Evolutionary conservation across 2,888 invertebrate genomes (phyloP), one percentile per base, ranked within the genome.

Genomic region (Heliconius ethilla): DNA sequence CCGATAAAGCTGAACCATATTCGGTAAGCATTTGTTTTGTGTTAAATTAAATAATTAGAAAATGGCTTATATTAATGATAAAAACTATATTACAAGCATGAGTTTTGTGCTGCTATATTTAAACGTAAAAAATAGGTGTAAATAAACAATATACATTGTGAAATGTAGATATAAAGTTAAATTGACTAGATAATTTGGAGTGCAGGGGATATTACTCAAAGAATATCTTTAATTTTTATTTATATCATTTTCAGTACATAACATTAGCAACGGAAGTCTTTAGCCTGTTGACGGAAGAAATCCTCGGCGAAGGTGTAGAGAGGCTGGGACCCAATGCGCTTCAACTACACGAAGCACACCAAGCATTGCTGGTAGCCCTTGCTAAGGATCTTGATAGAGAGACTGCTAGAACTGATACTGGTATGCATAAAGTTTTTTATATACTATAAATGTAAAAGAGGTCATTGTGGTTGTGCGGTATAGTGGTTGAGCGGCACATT

Each of bases 361-460:
- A 98, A 95, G 96, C 97, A 15, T 96, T 98, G 83, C 95, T 99
- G 79, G 97, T 98, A 0, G 97, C 97, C 11, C 96, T 99, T 70
- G 97, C 99, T 75, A 96, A 97, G 85, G 99, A 99, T 89, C 95
- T 99, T 76, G 99, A 99, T 91, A 95, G 97, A 75, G 99, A 99
- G 93, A 97, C 97, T 2, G 97, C 98, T 10, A 95, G 97, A 76
- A 97, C 97, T 9, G 98, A 98, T 86, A 96, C 96, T 7, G 95
- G 95, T 94, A 84, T 40, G 29, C 33, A 13, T 11, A 7, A 4
- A 29, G 11, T 72, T 55, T 29, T 70, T 11, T 70, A 33, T 33
- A 7, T 33, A 33, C 33, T 33, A 33, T 33, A 33, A 33, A 33
- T 33, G 33, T 33, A 9, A 27, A 45, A 45, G 4, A 59, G n/a